These are phyloP conservation scores for Chromobotia macracanthus DNA, from an alignment of 2,797 vertebrate species.

Conservation along the genomic window DNA sequence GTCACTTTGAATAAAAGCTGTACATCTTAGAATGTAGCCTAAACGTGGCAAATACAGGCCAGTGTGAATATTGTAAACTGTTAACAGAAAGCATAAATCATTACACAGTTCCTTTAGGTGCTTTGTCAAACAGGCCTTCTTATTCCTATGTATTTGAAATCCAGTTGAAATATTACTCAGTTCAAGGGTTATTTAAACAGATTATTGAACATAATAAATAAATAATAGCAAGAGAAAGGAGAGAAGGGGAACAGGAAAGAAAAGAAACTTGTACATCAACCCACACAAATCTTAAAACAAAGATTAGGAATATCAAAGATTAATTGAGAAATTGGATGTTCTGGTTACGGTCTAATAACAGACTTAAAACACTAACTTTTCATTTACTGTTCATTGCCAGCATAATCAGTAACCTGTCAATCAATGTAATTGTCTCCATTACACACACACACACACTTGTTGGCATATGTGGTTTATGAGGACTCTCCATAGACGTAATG, in stretches of 20 bases:
- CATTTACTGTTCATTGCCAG: not conserved
- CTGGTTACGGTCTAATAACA: constrained; percentile 21
- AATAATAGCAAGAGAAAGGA: not conserved
- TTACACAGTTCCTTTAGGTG: not conserved
- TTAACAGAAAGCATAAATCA: not conserved
- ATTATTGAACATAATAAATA: not conserved
- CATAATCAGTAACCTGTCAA: constrained; percentile 18
- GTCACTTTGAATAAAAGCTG: not conserved
- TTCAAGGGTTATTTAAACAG: not conserved
- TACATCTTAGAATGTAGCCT: too few relatives aligned
- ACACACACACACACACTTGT: constrained; percentile 20
- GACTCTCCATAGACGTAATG: too few relatives aligned
- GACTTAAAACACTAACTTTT: not conserved
- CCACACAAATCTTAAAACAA: not conserved
- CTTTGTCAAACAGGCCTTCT: not conserved
- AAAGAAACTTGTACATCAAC: not conserved
- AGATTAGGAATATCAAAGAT: not conserved
- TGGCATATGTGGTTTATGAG: too few relatives aligned
- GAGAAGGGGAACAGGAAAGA: not conserved
- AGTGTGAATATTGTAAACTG: not conserved
- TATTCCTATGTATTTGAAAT: not conserved
- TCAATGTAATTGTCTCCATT: not conserved
- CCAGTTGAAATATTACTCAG: not conserved
- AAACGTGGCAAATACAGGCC: too few relatives aligned
- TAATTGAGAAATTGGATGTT: not conserved